These are phyloP conservation scores for Malurus elegans DNA, from an alignment of 2,113 vertebrate species.

Conservation along the genomic window DNA sequence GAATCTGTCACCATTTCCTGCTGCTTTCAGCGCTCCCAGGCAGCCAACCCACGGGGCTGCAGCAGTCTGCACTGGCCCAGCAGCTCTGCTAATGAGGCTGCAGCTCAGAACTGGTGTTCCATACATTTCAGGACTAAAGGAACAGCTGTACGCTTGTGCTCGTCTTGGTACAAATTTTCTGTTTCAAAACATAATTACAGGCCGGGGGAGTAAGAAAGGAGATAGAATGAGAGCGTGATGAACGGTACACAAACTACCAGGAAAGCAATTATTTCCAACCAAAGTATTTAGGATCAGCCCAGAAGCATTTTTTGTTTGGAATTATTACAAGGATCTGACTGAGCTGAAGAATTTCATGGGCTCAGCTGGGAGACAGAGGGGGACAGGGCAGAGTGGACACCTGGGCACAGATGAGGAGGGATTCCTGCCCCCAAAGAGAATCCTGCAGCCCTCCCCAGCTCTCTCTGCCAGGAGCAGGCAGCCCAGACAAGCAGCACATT, in stretches of 20 bases:
- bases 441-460: accelerated
- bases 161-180: background rate
- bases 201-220: background rate
- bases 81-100: background rate
- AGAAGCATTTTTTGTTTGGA: background rate
- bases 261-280: background rate
- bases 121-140: background rate
- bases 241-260: background rate
- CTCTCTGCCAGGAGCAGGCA: background rate
- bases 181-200: slow-evolving; percentile 11
- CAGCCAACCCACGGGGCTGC: background rate
- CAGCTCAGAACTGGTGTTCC: background rate
- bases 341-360: background rate
- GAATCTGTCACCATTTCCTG: background rate
- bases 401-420: background rate
- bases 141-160: slow-evolving; percentile 8
- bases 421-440: background rate
- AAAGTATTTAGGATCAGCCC: background rate
- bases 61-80: background rate
- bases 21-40: background rate
- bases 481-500: background rate
- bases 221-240: background rate
- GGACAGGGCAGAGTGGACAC: accelerated
- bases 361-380: background rate
- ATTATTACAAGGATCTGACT: background rate